These are phyloP conservation scores for Drosophila prosaltans DNA, from an alignment of 1,140 invertebrate genomes.

Conservation along the genomic window DNA sequence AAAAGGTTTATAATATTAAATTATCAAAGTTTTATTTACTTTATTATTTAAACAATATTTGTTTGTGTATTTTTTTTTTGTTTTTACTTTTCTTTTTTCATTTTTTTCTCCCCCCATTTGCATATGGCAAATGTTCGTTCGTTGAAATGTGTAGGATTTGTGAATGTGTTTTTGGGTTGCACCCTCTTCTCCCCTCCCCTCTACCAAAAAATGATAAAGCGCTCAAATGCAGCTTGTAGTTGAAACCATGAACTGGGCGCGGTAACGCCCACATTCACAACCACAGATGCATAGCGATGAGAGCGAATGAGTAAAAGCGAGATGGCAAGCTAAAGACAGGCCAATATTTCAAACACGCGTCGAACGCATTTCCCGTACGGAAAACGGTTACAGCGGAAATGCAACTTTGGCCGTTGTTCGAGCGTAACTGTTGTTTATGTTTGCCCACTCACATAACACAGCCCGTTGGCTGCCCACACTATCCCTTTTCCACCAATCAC, in stretches of 20 bases:
- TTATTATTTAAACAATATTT: too few species aligned
- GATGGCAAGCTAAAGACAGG: slow-evolving; percentile 18
- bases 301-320: neutral
- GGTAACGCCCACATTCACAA: slow-evolving; percentile 1
- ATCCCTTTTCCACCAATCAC: neutral
- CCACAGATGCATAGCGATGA: slow-evolving; percentile 2
- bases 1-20: too few species aligned
- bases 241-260: slow-evolving; percentile 8
- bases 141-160: neutral
- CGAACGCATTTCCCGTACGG: slow-evolving; percentile 63
- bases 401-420: slow-evolving; percentile 60
- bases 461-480: neutral
- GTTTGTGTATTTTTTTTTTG: too few species aligned
- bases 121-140: neutral
- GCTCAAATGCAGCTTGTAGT: slow-evolving; percentile 8
- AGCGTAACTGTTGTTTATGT: slow-evolving; percentile 65
- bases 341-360: slow-evolving; percentile 67
- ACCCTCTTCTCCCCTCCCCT: too few species aligned
- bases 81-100: too few species aligned
- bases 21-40: too few species aligned
- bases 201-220: slow-evolving; percentile 9
- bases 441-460: slow-evolving; percentile 40
- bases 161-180: neutral
- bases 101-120: neutral
- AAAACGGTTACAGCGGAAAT: slow-evolving; percentile 67